phyloP scores from a whole-genome alignment of 2,113 vertebrate genomes.

The Seriola rivoliana region DNA sequence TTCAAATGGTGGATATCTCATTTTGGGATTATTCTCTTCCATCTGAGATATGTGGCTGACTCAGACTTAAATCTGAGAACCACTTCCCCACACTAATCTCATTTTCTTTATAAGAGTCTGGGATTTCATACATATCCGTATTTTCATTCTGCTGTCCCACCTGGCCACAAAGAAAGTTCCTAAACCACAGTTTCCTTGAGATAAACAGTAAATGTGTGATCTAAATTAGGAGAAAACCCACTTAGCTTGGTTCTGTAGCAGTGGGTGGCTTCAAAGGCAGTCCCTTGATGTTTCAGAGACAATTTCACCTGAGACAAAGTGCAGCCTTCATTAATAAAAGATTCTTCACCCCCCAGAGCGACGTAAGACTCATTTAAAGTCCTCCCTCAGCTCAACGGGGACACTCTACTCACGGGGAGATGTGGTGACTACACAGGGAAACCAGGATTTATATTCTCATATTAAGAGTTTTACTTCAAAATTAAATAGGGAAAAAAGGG shows the following conservation, averaged over 20 bases:
- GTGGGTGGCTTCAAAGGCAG: conserved; percentile 53
- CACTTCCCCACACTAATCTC: conserved; percentile 45
- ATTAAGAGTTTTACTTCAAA: conserved; percentile 33
- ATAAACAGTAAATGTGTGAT: conserved; percentile 53
- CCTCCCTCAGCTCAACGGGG: conserved; percentile 52
- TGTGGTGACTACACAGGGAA: neutral
- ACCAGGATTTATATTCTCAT: conserved; percentile 37
- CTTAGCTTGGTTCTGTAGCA: conserved; percentile 52
- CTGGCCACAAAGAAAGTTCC: conserved; percentile 42
- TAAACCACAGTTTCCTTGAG: conserved; percentile 29
- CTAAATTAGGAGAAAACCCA: conserved; percentile 60
- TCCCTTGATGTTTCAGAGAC: conserved; percentile 55
- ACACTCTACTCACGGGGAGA: conserved; percentile 43
- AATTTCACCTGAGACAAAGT: conserved; percentile 72
- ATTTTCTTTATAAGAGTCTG: conserved; percentile 45
- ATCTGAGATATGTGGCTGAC: conserved; percentile 31
- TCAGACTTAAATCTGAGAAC: conserved; percentile 48
- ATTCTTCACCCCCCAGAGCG: conserved; percentile 64
- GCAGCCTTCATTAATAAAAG: conserved; percentile 80
- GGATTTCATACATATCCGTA: conserved; percentile 45
- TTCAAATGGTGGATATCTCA: conserved; percentile 41
- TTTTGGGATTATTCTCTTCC: conserved; percentile 38
- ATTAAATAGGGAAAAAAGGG: conserved; percentile 16
- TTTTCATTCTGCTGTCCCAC: conserved; percentile 48
- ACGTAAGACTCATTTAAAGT: conserved; percentile 60